Evolutionary conservation across 2,113 vertebrate genomes (phyloP).

Genomic region (Otolemur garnettii): DNA sequence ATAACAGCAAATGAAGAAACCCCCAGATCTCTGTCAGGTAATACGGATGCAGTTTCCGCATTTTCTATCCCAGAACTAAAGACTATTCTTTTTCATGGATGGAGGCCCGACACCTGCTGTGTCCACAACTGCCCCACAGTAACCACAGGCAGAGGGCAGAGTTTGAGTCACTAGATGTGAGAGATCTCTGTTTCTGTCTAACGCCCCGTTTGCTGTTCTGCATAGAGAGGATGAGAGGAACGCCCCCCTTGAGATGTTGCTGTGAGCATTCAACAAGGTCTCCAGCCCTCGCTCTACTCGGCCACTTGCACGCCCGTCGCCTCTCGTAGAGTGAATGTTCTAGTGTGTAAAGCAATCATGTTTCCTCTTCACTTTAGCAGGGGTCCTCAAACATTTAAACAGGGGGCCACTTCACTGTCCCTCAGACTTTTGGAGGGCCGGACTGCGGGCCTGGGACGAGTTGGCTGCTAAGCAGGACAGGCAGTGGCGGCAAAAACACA

Average conservation of each 20-base stretch:
- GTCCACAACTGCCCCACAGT: rapidly evolving
- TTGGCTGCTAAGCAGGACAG: too few species aligned
- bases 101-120: background rate
- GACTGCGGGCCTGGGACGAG: too few species aligned
- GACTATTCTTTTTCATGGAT: background rate
- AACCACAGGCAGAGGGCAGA: background rate
- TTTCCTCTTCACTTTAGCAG: background rate
- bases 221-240: background rate
- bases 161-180: background rate
- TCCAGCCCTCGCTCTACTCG: too few species aligned
- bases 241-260: rapidly evolving
- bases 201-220: background rate
- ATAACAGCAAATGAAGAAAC: background rate
- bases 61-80: background rate
- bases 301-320: rapidly evolving
- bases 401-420: too few species aligned
- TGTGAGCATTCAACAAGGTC: background rate
- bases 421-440: too few species aligned
- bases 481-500: too few species aligned
- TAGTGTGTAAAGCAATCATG: rapidly evolving
- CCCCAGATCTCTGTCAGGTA: background rate
- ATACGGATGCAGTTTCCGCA: background rate
- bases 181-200: background rate
- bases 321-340: background rate
- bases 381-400: too few species aligned